A percentile compares a stretch with the other conserved stretches of the same genome.
Conservation (phyloP, 2,888 invertebrate species). For the Himalopsyche anomala region DNA sequence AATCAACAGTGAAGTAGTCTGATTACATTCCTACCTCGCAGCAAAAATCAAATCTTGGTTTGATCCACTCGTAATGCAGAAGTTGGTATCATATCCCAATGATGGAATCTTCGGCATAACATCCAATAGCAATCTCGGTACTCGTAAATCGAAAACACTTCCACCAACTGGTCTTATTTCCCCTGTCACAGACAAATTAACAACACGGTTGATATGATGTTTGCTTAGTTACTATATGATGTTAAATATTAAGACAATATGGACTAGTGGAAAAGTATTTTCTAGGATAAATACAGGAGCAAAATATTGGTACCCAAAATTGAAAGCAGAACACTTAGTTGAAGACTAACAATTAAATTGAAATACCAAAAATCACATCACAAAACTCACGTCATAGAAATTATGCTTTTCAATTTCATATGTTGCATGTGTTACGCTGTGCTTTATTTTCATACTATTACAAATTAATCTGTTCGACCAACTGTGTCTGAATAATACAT, state of each 20-base stretch:
- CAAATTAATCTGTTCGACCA: too few species aligned
- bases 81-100: constrained; percentile 90
- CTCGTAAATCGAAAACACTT: constrained; percentile 85
- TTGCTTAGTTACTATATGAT: too few species aligned
- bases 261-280: too few species aligned
- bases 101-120: constrained; percentile 82
- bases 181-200: constrained; percentile 72
- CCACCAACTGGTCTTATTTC: constrained; percentile 83
- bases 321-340: background rate
- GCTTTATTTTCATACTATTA: too few species aligned
- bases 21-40: constrained; percentile 74
- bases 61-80: constrained; percentile 78
- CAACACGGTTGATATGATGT: too few species aligned
- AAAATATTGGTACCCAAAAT: background rate
- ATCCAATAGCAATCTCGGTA: constrained; percentile 80
- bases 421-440: too few species aligned
- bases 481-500: too few species aligned
- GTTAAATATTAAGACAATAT: too few species aligned
- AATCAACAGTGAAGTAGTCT: background rate
- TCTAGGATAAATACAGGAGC: background rate
- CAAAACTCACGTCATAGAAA: too few species aligned
- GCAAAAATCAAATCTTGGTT: constrained; percentile 76
- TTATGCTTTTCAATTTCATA: too few species aligned
- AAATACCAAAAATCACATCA: too few species aligned
- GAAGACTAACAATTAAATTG: too few species aligned